Base-by-base conservation (phyloP, 2,797 vertebrate genomes). In the Leptoclinus maculatus region DNA sequence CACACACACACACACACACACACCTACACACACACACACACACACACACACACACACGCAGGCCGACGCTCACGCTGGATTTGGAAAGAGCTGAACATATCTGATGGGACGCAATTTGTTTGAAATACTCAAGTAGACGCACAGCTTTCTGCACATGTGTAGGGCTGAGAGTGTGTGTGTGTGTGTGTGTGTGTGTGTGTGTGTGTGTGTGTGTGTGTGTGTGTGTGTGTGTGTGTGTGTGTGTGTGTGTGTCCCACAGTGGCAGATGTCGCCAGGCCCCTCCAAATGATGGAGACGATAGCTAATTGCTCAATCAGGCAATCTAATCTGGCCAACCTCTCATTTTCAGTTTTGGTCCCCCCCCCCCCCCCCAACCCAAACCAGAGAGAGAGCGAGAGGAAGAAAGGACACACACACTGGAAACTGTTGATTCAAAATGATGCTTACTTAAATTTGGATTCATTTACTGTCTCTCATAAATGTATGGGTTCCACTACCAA, bases 301-400 rank as follows among this genome's bases (percentile, higher is more conserved):
- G 83, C 90, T 94, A 94, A 94, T 93, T 92, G 90, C 89, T 88
- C 89, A 92, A 94, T 93, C 91, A 93, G 84, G 87, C 89, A 82
- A 93, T 94, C 83, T 94, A 93, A 94, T 93, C 93, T 89, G 82
- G 85, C 87, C 93, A 85, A 91, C 92, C 86, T 90, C 83, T 90
- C 83, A 91, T 90, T 90, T 91, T 88, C 88, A 82, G 82, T 82
- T 32, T 83, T 80, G 14, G 53, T 76, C 84, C 79, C 0, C 47
- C 13, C 54, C 49, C 63, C 71, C 80, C 0, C 47, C 16, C 54
- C 49, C 14, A 14, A 5, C 41, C 41, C 83, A 27, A 85, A 76
- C 84, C 27, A 29, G 39, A 73, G 59, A 65, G 47, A 65, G 38
- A 36, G 53, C 56, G 7, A 49, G 45, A 34, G 65, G 11, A 8